Conservation (phyloP, 23 tunicate genomes). For the Ascidia mentula region DNA sequence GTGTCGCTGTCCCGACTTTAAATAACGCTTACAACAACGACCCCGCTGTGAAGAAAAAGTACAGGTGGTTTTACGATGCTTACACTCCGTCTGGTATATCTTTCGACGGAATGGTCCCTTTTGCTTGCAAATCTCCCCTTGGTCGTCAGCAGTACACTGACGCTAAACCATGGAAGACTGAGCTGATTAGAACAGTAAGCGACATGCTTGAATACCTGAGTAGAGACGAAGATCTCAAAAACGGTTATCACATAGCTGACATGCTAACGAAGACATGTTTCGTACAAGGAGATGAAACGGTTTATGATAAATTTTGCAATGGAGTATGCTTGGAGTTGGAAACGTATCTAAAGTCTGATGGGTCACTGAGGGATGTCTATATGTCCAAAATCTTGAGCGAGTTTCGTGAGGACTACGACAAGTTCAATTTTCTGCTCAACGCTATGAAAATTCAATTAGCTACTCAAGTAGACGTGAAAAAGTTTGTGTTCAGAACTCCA, state of each 20-base stretch:
- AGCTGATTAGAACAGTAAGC: slow-evolving; percentile 30
- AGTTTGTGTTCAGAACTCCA: slow-evolving; percentile 4
- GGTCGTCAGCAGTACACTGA: slow-evolving; percentile 20
- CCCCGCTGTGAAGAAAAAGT: neutral
- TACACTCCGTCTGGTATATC: slow-evolving; percentile 21
- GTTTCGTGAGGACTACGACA: neutral
- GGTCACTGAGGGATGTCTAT: neutral
- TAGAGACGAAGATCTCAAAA: slow-evolving; percentile 11
- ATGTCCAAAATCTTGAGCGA: neutral
- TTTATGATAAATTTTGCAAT: neutral
- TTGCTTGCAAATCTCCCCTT: slow-evolving; percentile 21
- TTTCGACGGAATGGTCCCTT: slow-evolving; percentile 24
- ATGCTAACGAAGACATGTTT: slow-evolving; percentile 36
- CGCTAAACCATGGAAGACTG: neutral
- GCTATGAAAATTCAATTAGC: neutral
- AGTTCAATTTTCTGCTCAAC: neutral
- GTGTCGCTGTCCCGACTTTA: slow-evolving; percentile 21
- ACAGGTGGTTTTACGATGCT: slow-evolving; percentile 14
- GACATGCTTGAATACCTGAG: slow-evolving; percentile 22
- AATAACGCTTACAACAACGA: neutral
- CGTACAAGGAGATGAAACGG: slow-evolving; percentile 19
- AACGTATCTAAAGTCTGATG: neutral
- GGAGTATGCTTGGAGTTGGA: neutral
- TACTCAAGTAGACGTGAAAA: neutral
- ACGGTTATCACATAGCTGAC: slow-evolving; percentile 39